A percentile compares a stretch with the other conserved stretches of the same genome.
phyloP scores from a whole-genome alignment of 2,113 vertebrate genomes.

The Lagenorhynchus albirostris region DNA sequence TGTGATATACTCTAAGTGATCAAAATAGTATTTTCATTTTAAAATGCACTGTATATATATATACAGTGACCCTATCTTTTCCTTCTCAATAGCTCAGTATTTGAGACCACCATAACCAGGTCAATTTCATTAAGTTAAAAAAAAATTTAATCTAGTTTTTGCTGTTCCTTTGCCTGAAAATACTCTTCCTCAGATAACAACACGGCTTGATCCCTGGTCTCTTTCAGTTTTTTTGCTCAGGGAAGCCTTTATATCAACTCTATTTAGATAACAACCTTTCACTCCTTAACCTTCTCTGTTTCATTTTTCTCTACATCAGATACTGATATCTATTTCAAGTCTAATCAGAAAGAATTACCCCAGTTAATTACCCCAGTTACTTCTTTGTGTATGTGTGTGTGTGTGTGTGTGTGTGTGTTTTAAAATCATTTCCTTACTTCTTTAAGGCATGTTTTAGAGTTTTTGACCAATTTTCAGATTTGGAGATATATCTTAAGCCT shows the following conservation, averaged over 20 bases:
- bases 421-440: slow-evolving; percentile 68
- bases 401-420: slow-evolving; percentile 28
- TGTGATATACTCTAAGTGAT: background rate
- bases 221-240: background rate
- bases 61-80: background rate
- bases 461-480: slow-evolving; percentile 61
- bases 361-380: slow-evolving; percentile 68
- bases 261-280: background rate
- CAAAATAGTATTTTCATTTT: background rate
- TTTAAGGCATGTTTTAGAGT: slow-evolving; percentile 54
- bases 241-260: background rate
- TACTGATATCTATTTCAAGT: background rate
- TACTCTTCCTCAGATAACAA: background rate
- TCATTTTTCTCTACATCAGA: background rate
- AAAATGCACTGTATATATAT: background rate
- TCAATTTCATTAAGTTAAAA: background rate
- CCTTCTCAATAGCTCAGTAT: background rate
- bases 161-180: background rate
- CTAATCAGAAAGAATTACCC: slow-evolving; percentile 59
- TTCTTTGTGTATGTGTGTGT: slow-evolving; percentile 11
- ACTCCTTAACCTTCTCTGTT: background rate
- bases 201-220: background rate
- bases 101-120: background rate
- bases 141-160: background rate
- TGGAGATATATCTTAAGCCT: background rate